Evolutionary conservation across 1,140 invertebrate species (phyloP), one percentile per base, ranked within the genome.

Genomic region (Scaptomyza montana): DNA sequence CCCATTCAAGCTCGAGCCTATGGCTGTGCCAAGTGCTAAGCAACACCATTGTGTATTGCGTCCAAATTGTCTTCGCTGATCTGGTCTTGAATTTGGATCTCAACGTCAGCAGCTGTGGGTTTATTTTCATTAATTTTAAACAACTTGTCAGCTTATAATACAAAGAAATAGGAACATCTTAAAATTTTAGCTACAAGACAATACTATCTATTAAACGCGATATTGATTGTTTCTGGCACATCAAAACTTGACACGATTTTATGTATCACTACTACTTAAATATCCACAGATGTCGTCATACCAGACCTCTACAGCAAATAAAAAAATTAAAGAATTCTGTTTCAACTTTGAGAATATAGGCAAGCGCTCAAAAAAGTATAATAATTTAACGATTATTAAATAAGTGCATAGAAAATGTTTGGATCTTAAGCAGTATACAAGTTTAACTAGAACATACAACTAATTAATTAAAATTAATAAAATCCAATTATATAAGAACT

Each of bases 11-110:
- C 63, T 57, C 8, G 41, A 53, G 71, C 71, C 61, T 75, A 56
- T 50, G 46, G 74, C 81, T 71, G 84, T 89, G 66, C 84, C 84
- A 84, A 89, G 76, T 72, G 56, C 73, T 56, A 49, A 47, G 67
- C 77, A 56, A 69, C 84, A 66, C 84, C 80, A 43, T 43, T 43
- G 39, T 43, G 6, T 36, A 77, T 68, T 77, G 70, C 68, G 61
- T 70, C 51, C 67, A 56, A 70, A 6, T 41, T 16, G 51, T 51
- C 50, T 51, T 19, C 25, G 56, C 56, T 47, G 46, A 59, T 59
- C 56, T 80, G 80, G 62, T 86, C 74, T 70, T 73, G 67, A 62
- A 28, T 67, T 77, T 57, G 63, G 55, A 63, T 57, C 65, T 67
- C 19, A 56, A 28, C 49, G 59, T 66, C 21, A 62, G 51, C 61